These are phyloP conservation scores for Himantopus leucocephalus DNA, from an alignment of 2,113 vertebrate species.

Conservation along the genomic window DNA sequence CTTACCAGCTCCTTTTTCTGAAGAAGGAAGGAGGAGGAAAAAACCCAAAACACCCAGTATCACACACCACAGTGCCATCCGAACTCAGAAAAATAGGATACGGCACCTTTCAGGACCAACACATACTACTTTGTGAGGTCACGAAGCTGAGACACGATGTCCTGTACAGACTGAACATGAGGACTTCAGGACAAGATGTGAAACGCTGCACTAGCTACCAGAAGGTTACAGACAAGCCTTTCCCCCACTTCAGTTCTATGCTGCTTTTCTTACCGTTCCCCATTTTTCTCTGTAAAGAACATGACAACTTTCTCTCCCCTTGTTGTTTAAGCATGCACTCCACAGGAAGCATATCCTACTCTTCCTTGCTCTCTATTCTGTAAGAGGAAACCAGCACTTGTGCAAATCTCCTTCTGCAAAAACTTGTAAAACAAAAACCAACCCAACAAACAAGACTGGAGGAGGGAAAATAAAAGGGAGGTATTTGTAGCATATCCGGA, in stretches of 20 bases:
- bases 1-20: background rate
- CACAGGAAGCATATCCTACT: background rate
- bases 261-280: background rate
- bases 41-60: too few relatives aligned
- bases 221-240: background rate
- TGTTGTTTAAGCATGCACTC: background rate
- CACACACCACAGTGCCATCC: background rate
- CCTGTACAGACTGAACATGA: rapidly evolving
- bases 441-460: background rate
- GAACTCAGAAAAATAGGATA: background rate
- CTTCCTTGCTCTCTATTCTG: background rate
- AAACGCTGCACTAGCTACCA: background rate
- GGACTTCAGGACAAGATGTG: background rate
- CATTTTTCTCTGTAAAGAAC: background rate
- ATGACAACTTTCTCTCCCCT: background rate
- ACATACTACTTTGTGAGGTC: background rate
- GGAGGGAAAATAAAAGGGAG: background rate
- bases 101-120: background rate
- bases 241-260: background rate
- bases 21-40: background rate
- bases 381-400: background rate
- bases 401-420: background rate
- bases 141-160: background rate
- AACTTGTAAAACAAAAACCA: background rate
- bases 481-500: background rate